A percentile compares a stretch with the other conserved stretches of the same genome.
These are phyloP conservation scores for Himalopsyche japonica DNA, from an alignment of 2,888 invertebrate genomes.

Conservation along the genomic window DNA sequence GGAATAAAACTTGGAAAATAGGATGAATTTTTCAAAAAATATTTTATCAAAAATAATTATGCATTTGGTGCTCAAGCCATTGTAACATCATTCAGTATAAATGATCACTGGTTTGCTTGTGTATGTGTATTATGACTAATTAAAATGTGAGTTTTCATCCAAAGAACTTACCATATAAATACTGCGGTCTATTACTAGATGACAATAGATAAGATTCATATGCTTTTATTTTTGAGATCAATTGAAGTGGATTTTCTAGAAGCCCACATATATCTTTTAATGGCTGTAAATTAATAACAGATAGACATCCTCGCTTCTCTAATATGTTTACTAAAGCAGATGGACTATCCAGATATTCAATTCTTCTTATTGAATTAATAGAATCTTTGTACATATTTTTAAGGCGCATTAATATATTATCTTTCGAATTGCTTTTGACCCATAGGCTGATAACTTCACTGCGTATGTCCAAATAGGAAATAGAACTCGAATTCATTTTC, in stretches of 20 bases:
- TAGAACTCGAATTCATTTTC: neutral
- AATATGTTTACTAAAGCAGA: slow-evolving; percentile 16
- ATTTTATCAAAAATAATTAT: too few species aligned
- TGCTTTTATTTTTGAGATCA: neutral
- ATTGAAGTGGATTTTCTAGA: neutral
- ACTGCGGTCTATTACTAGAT: neutral
- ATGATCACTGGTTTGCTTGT: too few species aligned
- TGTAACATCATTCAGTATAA: too few species aligned
- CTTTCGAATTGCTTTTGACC: neutral
- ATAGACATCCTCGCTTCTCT: slow-evolving; percentile 26
- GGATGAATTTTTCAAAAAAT: too few species aligned
- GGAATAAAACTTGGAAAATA: too few species aligned
- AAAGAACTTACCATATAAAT: slow-evolving; percentile 14
- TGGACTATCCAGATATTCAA: slow-evolving; percentile 12
- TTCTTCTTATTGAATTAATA: slow-evolving; percentile 18
- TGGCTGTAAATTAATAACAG: slow-evolving; percentile 7
- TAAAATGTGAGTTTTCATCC: neutral
- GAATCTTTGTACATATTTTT: slow-evolving; percentile 1
- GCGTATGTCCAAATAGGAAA: neutral
- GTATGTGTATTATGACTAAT: too few species aligned
- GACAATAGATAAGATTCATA: neutral
- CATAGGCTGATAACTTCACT: neutral
- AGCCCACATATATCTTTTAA: neutral
- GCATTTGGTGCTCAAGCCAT: too few species aligned
- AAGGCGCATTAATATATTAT: neutral